Percentiles rank a stretch among this genome's conserved stretches.
These are phyloP conservation scores for Diabrotica undecimpunctata DNA, from an alignment of 1,140 invertebrate genomes.

Conservation along the genomic window DNA sequence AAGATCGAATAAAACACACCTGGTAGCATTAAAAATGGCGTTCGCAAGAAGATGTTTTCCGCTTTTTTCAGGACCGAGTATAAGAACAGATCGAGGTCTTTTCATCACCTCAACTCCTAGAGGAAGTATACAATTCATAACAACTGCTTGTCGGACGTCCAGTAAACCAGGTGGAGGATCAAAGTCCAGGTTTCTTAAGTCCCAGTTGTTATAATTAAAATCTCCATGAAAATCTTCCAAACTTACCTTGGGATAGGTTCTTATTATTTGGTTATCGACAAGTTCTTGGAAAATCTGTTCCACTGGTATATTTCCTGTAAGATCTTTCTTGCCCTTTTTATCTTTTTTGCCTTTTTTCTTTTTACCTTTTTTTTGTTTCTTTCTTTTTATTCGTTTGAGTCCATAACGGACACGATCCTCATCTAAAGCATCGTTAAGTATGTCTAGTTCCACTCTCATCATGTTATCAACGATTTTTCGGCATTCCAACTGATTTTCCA, in stretches of 20 bases:
- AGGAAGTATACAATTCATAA: conserved; percentile 73
- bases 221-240: conserved; percentile 70
- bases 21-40: conserved; percentile 69
- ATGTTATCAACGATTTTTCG: conserved; percentile 54
- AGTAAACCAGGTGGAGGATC: conserved; percentile 56
- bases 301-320: conserved; percentile 70
- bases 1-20: conserved; percentile 77
- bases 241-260: conserved; percentile 57
- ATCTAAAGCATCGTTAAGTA: conserved; percentile 51
- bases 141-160: conserved; percentile 69
- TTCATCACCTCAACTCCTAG: conserved; percentile 67
- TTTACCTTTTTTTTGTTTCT: conserved; percentile 55
- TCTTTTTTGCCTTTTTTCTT: conserved; percentile 66
- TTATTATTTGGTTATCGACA: conserved; percentile 69
- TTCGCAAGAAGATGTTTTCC: conserved; percentile 78
- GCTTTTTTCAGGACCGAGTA: conserved; percentile 69
- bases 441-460: conserved; percentile 55
- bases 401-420: conserved; percentile 47
- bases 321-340: conserved; percentile 64
- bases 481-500: conserved; percentile 54
- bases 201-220: conserved; percentile 47
- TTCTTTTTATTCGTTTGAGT: conserved; percentile 56
- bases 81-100: conserved; percentile 69
- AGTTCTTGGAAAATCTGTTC: conserved; percentile 79
- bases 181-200: conserved; percentile 32